Percentiles rank a stretch among this genome's conserved stretches.
Evolutionary conservation across 2,113 vertebrate species (phyloP).

Genomic region (Synodontis membranacea): DNA sequence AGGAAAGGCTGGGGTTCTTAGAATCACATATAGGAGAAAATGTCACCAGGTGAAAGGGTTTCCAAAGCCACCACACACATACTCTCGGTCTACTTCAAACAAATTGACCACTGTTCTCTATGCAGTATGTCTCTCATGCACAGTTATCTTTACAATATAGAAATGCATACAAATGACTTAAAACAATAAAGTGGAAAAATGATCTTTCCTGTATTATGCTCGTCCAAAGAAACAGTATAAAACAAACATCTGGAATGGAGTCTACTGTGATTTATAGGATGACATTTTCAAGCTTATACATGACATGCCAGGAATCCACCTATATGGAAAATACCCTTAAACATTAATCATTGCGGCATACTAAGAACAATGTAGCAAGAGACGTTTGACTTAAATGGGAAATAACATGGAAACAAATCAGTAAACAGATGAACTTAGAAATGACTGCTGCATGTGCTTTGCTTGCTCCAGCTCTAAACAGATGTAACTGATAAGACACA

Average conservation of each 20-base stretch:
- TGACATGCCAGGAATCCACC: neutral
- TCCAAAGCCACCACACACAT: neutral
- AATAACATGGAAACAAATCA: slow-evolving; percentile 3
- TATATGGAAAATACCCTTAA: neutral
- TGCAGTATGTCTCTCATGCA: slow-evolving; percentile 30
- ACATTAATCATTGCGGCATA: neutral
- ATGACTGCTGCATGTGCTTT: neutral
- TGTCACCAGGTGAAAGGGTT: neutral
- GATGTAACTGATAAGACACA: neutral
- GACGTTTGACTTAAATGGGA: neutral
- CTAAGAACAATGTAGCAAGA: neutral
- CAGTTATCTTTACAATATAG: slow-evolving; percentile 35
- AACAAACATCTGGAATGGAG: slow-evolving; percentile 23
- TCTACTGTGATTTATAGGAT: slow-evolving; percentile 7
- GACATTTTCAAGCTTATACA: neutral
- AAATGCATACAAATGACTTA: slow-evolving; percentile 33
- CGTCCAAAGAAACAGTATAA: slow-evolving; percentile 49
- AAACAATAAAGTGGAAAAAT: slow-evolving; percentile 33
- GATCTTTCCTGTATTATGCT: slow-evolving; percentile 49
- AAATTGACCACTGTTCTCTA: slow-evolving; percentile 14
- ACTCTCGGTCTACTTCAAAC: slow-evolving; percentile 39
- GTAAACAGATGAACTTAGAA: neutral
- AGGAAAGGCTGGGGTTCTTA: neutral
- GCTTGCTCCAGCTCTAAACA: neutral
- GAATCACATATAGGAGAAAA: neutral